Evolutionary conservation across 2,113 vertebrate species (phyloP), one percentile per base, ranked within the genome.

Genomic region (Petaurus breviceps): DNA sequence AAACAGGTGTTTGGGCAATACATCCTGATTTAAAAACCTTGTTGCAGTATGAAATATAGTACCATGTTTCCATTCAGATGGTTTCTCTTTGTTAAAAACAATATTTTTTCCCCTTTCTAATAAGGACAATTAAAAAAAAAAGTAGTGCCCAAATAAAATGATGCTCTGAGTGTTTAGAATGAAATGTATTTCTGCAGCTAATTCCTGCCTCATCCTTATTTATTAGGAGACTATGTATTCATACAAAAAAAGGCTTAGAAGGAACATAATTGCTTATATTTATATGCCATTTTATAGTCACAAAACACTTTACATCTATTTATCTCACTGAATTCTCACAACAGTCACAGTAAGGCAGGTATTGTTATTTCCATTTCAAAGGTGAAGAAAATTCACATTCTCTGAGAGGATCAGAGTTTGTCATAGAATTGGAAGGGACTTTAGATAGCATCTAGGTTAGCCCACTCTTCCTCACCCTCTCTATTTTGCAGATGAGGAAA

Each of bases 11-110:
- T 51, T 2, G 11, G 84, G 24, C 47, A 28, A n/a, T 23, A 0
- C 25, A 92, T n/a, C 49, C 26, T n/a, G 0, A 0, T n/a, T 91
- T 53, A n/a, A 91, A 92, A 0, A 7, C 51, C 53, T 92, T 37
- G 28, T 28, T 31, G 10, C 1, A 11, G 61, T 90, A 93, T 91
- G 52, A 52, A 43, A 0, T 28, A 11, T 12, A 92, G 54, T 91
- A 0, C 8, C 0, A 1, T 0, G 51, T 77, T 95, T 96, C 43
- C 16, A 0, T 93, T 92, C 10, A 0, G 22, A 12, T n/a, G 47
- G 61, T 94, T 93, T 89, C 28, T 92, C 23, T 93, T 95, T 91
- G 61, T 52, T 61, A 90, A 26, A 25, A 89, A 90, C 46, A 95
- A 89, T 9, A 90, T 91, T 92, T 90, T 61, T 50, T 51, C 77